phyloP scores from a whole-genome alignment of 1,140 invertebrate species.

The Cotesia chilonis region DNA sequence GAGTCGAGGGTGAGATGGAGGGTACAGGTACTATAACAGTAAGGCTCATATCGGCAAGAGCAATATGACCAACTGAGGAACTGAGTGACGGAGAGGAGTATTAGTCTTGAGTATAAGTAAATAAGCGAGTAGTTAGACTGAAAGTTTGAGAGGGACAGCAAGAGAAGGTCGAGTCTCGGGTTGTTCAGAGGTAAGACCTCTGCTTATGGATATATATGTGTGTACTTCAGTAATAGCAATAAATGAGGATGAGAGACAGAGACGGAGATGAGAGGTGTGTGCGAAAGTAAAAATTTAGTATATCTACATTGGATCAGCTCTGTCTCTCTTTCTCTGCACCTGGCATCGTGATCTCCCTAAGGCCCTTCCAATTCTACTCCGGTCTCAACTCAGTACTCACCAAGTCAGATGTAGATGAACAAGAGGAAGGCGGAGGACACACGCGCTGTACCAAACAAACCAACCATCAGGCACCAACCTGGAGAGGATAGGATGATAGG shows the following conservation, averaged over 20 bases:
- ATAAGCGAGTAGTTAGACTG: not conserved
- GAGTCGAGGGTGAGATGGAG: constrained; percentile 25
- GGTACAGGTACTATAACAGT: not conserved
- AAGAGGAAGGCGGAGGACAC: constrained; percentile 21
- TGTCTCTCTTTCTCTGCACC: constrained; percentile 49
- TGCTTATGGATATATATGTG: constrained; percentile 25
- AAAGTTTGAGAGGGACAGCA: constrained; percentile 37
- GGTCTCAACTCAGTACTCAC: not conserved
- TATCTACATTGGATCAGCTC: constrained; percentile 40
- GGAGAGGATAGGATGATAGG: not conserved
- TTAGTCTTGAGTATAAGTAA: not conserved
- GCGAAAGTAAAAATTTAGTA: constrained; percentile 31
- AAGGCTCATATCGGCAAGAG: not conserved
- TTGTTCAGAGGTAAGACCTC: not conserved
- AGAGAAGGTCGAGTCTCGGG: constrained; percentile 26
- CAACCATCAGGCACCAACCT: not conserved
- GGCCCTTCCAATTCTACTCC: constrained; percentile 39
- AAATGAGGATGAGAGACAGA: constrained; percentile 20
- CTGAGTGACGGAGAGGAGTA: not conserved
- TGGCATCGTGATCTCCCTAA: constrained; percentile 59
- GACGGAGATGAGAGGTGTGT: constrained; percentile 26
- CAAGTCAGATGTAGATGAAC: not conserved
- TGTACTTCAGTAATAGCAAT: constrained; percentile 29
- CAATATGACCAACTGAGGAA: constrained; percentile 6
- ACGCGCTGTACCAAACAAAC: constrained; percentile 13